Percentiles rank a stretch among this genome's conserved stretches.
Evolutionary conservation across 2,113 vertebrate species (phyloP).

Genomic region (Saguinus midas): DNA sequence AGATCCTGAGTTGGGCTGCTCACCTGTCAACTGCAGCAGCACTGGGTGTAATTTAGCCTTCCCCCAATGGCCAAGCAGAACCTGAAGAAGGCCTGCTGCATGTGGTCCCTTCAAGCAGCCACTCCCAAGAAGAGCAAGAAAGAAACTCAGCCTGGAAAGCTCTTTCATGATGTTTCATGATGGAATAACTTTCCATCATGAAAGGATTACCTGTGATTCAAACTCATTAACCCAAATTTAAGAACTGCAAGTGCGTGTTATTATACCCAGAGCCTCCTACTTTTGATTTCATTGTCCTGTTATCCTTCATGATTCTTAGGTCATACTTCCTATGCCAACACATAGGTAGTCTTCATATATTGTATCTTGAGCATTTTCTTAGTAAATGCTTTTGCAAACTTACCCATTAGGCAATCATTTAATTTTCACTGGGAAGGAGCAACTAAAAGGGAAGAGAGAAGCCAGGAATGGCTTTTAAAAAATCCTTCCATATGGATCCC

Average conservation of each 20-base stretch:
- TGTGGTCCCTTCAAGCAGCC: not conserved
- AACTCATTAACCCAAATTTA: not conserved
- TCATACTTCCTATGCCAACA: not conserved
- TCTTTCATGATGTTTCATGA: no score
- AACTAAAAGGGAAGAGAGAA: not conserved
- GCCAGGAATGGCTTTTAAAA: not conserved
- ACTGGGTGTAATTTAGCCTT: not conserved
- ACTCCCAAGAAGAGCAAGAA: not conserved
- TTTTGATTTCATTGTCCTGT: not conserved
- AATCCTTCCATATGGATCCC: not conserved
- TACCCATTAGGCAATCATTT: not conserved
- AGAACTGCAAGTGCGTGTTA: not conserved
- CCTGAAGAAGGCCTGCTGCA: not conserved
- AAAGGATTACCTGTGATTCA: slow-evolving; percentile 28
- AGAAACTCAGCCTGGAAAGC: not conserved
- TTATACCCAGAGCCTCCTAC: not conserved
- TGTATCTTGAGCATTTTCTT: not conserved
- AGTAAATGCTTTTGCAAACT: not conserved
- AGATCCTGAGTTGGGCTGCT: not conserved
- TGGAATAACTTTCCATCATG: not conserved
- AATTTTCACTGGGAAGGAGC: not conserved
- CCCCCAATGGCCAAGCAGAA: no score
- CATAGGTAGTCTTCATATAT: not conserved
- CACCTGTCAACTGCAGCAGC: not conserved
- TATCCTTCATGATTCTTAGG: not conserved